Base-by-base conservation (phyloP, 2,888 invertebrate species). In the Cheiracanthium punctorium region DNA sequence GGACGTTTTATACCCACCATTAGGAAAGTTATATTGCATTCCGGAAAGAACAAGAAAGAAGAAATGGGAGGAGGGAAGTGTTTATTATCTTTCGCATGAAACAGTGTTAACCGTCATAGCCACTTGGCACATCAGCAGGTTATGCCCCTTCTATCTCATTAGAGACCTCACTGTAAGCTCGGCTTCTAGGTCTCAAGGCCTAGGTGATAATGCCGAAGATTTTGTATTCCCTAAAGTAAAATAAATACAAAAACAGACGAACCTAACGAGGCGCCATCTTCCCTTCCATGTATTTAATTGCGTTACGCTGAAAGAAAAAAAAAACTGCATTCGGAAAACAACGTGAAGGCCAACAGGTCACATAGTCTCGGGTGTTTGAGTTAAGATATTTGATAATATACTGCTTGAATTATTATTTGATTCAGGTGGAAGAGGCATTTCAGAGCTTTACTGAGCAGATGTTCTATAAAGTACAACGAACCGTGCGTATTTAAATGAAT, bases 111-210 rank as follows among this genome's bases (percentile, higher is more conserved):
- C 73, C 74, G 71, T 72, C 32, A 41, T 20, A 64, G 71, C 30
- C 73, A 67, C 65, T 80, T 80, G 73, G 73, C 80, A 73, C 80
- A 73, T 80, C 67, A 73, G 67, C 73, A 73, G 48, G 48, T 65
- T 65, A 33, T 64, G 48, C 28, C 70, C 41, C 52, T 67, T 10
- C 73, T 65, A 67, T 65, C 73, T 80, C 80, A 80, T 80, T 80
- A 80, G 67, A 33, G 69, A 69, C 69, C 69, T 69, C 69, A 69
- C 33, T 69, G 67, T 41, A 37, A 37, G 52, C 52, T 69, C 76
- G 32, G 76, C 37, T 71, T 48, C 41, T 41, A 80, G 77, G 72
- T 58, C 33, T 58, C 28, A 29, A 30, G 37, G 37, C 69, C 24
- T 29, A 29, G 37, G 81, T 69, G 74, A 72, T 72, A 65, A 72